Evolutionary conservation across 1,140 invertebrate genomes (phyloP), one percentile per base, ranked within the genome.

Genomic region (Adelges cooleyi): DNA sequence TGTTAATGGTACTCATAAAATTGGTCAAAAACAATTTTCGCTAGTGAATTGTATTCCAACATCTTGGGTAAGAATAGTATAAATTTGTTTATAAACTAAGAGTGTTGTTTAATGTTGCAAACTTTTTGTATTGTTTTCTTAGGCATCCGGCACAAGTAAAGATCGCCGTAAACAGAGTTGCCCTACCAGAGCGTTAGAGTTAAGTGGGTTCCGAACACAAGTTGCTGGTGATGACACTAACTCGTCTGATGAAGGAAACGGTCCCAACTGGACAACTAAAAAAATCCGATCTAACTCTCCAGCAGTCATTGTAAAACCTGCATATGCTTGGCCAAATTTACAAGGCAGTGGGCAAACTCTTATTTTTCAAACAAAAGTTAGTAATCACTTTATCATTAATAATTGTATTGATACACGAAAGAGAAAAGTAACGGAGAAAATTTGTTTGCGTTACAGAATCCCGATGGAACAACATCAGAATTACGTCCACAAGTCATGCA

Each of bases 121-220:
- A 38, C 13, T 38, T 8, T 44, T 33, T 3, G 29, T 29, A 46
- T 20, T 29, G 15, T 62, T 46, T 29, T 22, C 10, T 23, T 23
- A 62, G 56, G 40, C 27, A 20, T 62, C 56, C 5, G 77, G 77
- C 48, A 79, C 79, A 67, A 78, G 78, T 50, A 80, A 82, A 50
- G 82, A 81, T 66, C 78, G 84, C 49, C 78, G 84, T 71, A 87
- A 87, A 74, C 85, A 87, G 73, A 86, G 83, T 72, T 86, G 81
- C 73, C 85, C 84, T 1, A 82, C 83, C 51, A 79, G 81, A 70
- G 81, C 82, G 51, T 83, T 84, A 53, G 80, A 70, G 42, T 33
- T 67, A 27, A 66, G 65, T 27, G 56, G 56, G 20, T 62, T 62
- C 18, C 56, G 42, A 48, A 29, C 42, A 48, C 56, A 62, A 62